Percentiles rank a stretch among this genome's conserved stretches.
Evolutionary conservation across 2,797 vertebrate genomes (phyloP).

Genomic region (Falco peregrinus): DNA sequence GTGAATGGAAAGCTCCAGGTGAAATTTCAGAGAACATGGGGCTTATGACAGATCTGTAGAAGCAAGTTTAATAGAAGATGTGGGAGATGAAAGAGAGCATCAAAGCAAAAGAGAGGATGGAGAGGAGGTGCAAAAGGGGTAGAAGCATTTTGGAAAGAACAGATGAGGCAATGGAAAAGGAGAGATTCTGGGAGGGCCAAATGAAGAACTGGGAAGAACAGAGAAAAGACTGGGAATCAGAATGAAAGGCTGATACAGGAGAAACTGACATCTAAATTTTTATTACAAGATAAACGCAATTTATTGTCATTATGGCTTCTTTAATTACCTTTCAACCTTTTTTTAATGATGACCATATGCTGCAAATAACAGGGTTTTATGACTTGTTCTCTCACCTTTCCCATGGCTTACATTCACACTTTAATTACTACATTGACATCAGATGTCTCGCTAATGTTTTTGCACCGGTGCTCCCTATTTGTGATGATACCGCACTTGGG

Average conservation of each 20-base stretch:
- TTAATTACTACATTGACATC: background rate
- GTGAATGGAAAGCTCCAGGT: background rate
- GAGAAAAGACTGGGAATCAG: background rate
- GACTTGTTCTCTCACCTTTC: constrained; percentile 42
- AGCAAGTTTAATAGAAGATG: background rate
- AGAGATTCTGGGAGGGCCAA: background rate
- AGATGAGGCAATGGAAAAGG: background rate
- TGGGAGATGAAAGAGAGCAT: background rate
- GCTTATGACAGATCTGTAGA: background rate
- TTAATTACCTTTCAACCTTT: constrained; percentile 53
- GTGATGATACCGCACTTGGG: background rate
- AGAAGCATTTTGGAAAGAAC: background rate
- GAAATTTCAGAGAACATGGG: background rate
- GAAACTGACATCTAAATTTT: constrained; percentile 23
- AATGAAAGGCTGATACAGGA: background rate
- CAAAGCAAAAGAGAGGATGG: background rate
- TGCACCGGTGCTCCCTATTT: background rate
- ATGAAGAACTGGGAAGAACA: background rate
- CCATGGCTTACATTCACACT: constrained; percentile 30
- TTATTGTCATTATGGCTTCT: constrained; percentile 38
- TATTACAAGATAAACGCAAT: constrained; percentile 51
- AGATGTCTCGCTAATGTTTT: background rate
- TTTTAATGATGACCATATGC: constrained; percentile 55
- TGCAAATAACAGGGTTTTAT: constrained; percentile 29
- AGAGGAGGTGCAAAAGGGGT: background rate